A percentile compares a stretch with the other conserved stretches of the same genome.
phyloP scores from a whole-genome alignment of 1,140 invertebrate species.

The Macrostomum lignano region DNA sequence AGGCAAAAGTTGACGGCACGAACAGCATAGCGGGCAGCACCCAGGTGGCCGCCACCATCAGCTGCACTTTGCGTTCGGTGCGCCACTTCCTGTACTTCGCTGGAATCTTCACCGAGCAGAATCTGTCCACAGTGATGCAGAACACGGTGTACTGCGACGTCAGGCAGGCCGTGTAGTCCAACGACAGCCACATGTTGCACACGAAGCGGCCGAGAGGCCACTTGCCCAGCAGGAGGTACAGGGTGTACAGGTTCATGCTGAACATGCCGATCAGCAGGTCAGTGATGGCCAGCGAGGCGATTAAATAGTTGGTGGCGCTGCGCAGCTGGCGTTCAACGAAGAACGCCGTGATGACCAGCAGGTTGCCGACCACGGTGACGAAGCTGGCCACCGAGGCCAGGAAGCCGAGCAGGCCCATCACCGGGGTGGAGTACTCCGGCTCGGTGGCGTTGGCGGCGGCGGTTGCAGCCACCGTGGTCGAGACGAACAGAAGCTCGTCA shows the following conservation, averaged over 20 bases:
- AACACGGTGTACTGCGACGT: conserved; percentile 96
- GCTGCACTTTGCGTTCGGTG: conserved; percentile 65
- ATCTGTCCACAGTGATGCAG: conserved; percentile 86
- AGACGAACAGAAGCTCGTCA: no score
- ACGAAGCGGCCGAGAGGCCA: conserved; percentile 88
- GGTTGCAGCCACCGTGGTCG: no score
- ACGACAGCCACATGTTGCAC: conserved; percentile 89
- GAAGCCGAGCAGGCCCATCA: conserved; percentile 36
- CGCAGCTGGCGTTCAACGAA: conserved; percentile 80
- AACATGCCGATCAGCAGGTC: conserved; percentile 74
- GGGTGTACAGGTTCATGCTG: conserved; percentile 69
- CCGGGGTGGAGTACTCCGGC: no score
- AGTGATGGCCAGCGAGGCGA: conserved; percentile 80
- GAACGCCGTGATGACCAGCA: conserved; percentile 77
- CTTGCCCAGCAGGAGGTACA: conserved; percentile 63
- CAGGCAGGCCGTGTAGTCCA: conserved; percentile 92
- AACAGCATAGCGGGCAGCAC: conserved; percentile 78
- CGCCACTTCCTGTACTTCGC: conserved; percentile 84
- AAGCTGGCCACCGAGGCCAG: conserved; percentile 56
- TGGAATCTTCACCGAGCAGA: conserved; percentile 93
- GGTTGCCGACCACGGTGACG: conserved; percentile 70
- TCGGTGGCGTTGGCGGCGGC: no score
- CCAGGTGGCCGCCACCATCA: conserved; percentile 61
- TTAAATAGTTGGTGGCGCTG: conserved; percentile 96
- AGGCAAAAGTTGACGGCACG: conserved; percentile 91